Conservation (phyloP, 2,797 vertebrate species). For the Dendrocincla tyrannina region DNA sequence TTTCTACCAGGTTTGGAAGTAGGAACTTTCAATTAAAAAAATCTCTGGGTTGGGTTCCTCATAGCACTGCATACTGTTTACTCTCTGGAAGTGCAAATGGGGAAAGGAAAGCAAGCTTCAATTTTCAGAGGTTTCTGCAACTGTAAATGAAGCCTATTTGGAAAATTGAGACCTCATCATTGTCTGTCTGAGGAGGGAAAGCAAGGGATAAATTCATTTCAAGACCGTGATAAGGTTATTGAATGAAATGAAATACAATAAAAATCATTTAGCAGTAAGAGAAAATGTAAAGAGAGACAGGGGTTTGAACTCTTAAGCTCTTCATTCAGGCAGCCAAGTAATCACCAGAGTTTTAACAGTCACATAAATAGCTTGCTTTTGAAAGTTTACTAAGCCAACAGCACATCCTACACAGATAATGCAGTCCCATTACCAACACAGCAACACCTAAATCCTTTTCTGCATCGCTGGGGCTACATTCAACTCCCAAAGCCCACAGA, state of each 20-base stretch:
- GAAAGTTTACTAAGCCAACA: not conserved
- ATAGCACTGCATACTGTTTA: not conserved
- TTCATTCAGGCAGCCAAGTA: not conserved
- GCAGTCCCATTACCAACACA: not conserved
- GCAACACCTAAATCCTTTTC: not conserved
- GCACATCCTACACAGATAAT: accelerated
- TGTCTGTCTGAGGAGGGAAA: not conserved
- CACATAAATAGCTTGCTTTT: not conserved
- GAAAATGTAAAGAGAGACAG: not conserved
- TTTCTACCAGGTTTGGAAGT: not conserved
- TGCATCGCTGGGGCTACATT: too few relatives aligned
- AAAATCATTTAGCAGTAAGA: not conserved
- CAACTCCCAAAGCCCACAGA: not conserved
- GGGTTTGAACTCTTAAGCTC: not conserved
- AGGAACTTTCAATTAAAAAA: not conserved
- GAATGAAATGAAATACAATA: not conserved
- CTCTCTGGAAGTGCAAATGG: not conserved
- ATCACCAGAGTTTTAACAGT: not conserved
- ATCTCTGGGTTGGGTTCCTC: not conserved
- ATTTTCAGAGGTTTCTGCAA: not conserved
- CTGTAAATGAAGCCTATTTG: not conserved
- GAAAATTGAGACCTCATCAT: conserved; percentile 12
- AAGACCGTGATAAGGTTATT: not conserved
- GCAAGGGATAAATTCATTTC: not conserved
- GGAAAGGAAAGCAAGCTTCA: not conserved